Percentiles rank a stretch among this genome's conserved stretches.
phyloP scores from a whole-genome alignment of 1,140 invertebrate genomes.

The Colletes gigas region DNA sequence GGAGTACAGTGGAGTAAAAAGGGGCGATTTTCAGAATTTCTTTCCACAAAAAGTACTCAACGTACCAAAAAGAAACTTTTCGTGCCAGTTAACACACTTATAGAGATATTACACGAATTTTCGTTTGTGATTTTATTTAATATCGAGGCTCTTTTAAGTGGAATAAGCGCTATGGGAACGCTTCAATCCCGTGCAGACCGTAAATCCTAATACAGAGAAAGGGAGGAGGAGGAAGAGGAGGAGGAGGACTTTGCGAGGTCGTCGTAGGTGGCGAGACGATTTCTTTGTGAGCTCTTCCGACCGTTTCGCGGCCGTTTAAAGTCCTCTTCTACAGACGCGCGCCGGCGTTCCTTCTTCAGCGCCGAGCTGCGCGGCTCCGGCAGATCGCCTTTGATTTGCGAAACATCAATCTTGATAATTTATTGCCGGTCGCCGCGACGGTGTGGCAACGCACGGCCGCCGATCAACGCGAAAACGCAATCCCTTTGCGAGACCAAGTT shows the following conservation, averaged over 20 bases:
- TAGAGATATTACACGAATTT: no score
- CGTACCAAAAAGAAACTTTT: no score
- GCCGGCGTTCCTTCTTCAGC: slow-evolving; percentile 25
- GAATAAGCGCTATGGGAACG: no score
- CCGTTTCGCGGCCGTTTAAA: slow-evolving; percentile 31
- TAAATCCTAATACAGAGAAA: not conserved
- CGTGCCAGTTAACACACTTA: no score
- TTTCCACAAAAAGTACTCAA: no score
- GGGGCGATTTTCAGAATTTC: no score
- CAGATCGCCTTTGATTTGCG: slow-evolving; percentile 66
- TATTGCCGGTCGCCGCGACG: slow-evolving; percentile 54
- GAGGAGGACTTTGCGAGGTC: slow-evolving; percentile 22
- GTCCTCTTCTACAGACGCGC: slow-evolving; percentile 10
- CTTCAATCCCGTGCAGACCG: no score
- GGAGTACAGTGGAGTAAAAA: no score
- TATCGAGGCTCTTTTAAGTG: slow-evolving; percentile 19
- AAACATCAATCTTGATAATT: slow-evolving; percentile 69
- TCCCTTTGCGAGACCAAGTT: slow-evolving; percentile 16
- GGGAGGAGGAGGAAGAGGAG: not conserved
- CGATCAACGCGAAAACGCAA: slow-evolving; percentile 47
- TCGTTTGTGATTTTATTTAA: no score
- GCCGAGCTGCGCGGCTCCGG: slow-evolving; percentile 39
- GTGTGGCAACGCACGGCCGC: slow-evolving; percentile 46
- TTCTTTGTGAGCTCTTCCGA: slow-evolving; percentile 55
- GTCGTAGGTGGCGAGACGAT: slow-evolving; percentile 62